Percentiles rank a stretch among this genome's conserved stretches.
phyloP scores from a whole-genome alignment of 2,797 vertebrate species.

The Protosalanx chinensis region DNA sequence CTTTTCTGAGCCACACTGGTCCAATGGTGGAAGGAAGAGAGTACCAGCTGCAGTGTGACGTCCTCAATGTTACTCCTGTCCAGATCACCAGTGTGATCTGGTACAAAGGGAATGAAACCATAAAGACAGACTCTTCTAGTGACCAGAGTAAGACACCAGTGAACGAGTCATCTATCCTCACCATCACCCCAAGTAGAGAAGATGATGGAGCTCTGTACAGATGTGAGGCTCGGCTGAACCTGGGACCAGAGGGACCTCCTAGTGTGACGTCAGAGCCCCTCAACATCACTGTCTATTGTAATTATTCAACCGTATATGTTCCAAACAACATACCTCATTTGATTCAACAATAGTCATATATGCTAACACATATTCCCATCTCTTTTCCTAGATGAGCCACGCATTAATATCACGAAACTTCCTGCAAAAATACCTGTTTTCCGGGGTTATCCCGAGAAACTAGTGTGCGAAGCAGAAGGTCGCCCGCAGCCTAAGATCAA shows the following conservation, averaged over 20 bases:
- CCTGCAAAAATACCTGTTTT: constrained; percentile 57
- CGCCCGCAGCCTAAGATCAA: constrained; percentile 56
- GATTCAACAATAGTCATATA: background rate
- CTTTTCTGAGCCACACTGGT: fast-evolving
- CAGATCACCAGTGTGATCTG: constrained; percentile 54
- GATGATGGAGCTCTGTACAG: constrained; percentile 40
- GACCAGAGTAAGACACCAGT: background rate
- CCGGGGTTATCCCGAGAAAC: constrained; percentile 56
- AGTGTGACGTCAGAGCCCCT: constrained; percentile 37
- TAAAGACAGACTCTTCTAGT: background rate
- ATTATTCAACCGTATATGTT: constrained; percentile 36
- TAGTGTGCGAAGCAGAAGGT: constrained; percentile 68
- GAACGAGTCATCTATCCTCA: constrained; percentile 30
- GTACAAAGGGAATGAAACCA: constrained; percentile 44
- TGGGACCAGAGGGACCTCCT: constrained; percentile 9
- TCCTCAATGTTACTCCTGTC: constrained; percentile 54
- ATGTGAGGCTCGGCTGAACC: constrained; percentile 59
- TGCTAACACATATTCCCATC: background rate
- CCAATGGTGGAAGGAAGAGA: constrained; percentile 16
- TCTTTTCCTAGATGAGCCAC: constrained; percentile 59
- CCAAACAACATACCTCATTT: background rate
- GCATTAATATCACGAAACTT: constrained; percentile 61
- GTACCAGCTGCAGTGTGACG: constrained; percentile 59
- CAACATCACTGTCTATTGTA: constrained; percentile 58
- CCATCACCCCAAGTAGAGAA: constrained; percentile 28